Conservation (phyloP, 2,888 invertebrate species). For the Meta bourneti region DNA sequence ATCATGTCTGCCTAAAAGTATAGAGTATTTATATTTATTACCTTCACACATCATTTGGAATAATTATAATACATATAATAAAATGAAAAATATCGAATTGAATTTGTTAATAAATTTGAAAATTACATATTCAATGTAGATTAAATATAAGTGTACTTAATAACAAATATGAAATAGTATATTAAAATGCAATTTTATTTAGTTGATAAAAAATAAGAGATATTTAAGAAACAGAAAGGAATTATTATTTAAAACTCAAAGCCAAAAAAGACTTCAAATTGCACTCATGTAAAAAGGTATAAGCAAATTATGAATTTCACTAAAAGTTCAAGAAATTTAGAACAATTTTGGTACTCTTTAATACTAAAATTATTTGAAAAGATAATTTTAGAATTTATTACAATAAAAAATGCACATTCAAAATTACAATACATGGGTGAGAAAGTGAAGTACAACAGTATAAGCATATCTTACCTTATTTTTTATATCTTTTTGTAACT, state of each 20-base stretch:
- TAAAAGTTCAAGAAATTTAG: background rate
- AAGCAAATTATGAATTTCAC: background rate
- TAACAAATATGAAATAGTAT: no score
- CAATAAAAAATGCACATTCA: background rate
- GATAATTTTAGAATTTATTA: background rate
- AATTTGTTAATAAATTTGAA: no score
- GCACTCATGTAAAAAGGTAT: background rate
- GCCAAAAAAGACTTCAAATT: no score
- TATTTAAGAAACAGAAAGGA: no score
- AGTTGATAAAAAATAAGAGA: background rate
- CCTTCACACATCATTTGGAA: no score
- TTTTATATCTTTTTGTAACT: conserved; percentile 22
- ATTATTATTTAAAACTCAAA: no score
- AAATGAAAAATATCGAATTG: no score
- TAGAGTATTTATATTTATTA: background rate
- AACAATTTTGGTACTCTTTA: background rate
- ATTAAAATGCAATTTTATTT: background rate
- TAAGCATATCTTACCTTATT: conserved; percentile 45
- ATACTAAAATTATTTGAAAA: background rate
- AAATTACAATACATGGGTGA: background rate
- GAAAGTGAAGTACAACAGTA: background rate
- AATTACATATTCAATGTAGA: no score
- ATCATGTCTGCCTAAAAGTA: conserved; percentile 56
- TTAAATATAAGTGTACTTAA: no score
- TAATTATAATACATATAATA: no score